A percentile compares a stretch with the other conserved stretches of the same genome.
Conservation (phyloP, 2,888 invertebrate species). For the Cerceris ruficornis region DNA sequence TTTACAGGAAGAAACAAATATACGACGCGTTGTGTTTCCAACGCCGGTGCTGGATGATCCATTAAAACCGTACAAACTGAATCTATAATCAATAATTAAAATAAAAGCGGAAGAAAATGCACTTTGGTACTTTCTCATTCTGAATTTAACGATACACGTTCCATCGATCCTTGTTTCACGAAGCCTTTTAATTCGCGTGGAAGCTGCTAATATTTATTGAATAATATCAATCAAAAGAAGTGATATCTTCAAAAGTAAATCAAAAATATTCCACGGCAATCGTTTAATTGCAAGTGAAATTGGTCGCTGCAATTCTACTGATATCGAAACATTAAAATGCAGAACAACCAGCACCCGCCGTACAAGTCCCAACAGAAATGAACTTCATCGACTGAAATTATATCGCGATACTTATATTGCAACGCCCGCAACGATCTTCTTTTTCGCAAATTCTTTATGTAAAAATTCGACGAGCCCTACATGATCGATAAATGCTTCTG, state of each 20-base stretch:
- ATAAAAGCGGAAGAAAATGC: background rate
- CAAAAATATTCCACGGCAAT: conserved; percentile 32
- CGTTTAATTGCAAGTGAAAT: background rate
- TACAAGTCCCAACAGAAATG: conserved; percentile 13
- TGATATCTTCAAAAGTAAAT: background rate
- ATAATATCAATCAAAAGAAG: too few relatives aligned
- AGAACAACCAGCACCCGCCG: conserved; percentile 44
- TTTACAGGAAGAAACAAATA: background rate
- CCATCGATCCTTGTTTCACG: background rate
- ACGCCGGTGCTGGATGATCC: conserved; percentile 30
- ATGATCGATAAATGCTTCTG: conserved; percentile 19
- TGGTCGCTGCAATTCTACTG: too few relatives aligned
- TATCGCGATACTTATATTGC: conserved; percentile 39
- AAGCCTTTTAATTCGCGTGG: too few relatives aligned
- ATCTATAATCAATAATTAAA: background rate
- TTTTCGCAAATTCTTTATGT: conserved; percentile 11
- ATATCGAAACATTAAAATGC: background rate
- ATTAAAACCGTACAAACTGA: background rate
- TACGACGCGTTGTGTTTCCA: conserved; percentile 8
- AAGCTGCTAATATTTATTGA: too few relatives aligned
- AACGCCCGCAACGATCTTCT: conserved; percentile 40
- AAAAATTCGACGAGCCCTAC: conserved; percentile 44
- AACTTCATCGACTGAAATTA: conserved; percentile 16
- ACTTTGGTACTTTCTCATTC: background rate
- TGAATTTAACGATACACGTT: conserved; percentile 4